phyloP scores from a whole-genome alignment of 2,797 vertebrate species.

The Phrynocephalus guinanensis region DNA sequence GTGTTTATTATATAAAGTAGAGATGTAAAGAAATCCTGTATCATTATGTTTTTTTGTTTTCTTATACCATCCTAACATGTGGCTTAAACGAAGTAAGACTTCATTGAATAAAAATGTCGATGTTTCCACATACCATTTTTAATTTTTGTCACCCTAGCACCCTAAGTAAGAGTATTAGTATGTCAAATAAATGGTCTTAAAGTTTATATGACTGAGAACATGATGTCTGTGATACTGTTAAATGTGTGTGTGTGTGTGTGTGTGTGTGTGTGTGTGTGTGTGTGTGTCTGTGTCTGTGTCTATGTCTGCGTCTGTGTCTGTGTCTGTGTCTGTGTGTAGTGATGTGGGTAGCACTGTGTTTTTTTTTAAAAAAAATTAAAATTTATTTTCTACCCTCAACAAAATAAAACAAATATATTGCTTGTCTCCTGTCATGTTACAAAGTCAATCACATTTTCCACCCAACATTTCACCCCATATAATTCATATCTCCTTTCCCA shows the following conservation, averaged over 20 bases:
- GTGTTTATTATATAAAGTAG: not conserved
- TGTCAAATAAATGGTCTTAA: not conserved
- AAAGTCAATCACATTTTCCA: too few species aligned
- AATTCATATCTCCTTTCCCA: too few species aligned
- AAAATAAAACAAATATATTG: too few species aligned
- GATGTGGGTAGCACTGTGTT: too few species aligned
- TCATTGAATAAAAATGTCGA: not conserved
- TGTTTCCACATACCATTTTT: not conserved
- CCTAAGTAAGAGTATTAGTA: too few species aligned
- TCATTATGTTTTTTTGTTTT: not conserved
- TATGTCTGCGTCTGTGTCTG: too few species aligned
- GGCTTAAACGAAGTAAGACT: not conserved
- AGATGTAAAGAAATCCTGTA: not conserved
- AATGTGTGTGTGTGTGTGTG: not conserved
- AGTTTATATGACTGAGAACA: not conserved
- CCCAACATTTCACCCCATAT: too few species aligned
- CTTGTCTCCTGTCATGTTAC: too few species aligned
- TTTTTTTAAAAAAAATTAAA: too few species aligned
- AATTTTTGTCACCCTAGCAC: not conserved
- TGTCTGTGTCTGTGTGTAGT: too few species aligned
- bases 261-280: too few species aligned
- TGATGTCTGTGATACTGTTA: not conserved
- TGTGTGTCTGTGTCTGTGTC: not conserved
- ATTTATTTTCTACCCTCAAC: too few species aligned
- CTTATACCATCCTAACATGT: not conserved